These are phyloP conservation scores for Cherax quadricarinatus DNA, from an alignment of 1,140 invertebrate genomes.

Conservation along the genomic window DNA sequence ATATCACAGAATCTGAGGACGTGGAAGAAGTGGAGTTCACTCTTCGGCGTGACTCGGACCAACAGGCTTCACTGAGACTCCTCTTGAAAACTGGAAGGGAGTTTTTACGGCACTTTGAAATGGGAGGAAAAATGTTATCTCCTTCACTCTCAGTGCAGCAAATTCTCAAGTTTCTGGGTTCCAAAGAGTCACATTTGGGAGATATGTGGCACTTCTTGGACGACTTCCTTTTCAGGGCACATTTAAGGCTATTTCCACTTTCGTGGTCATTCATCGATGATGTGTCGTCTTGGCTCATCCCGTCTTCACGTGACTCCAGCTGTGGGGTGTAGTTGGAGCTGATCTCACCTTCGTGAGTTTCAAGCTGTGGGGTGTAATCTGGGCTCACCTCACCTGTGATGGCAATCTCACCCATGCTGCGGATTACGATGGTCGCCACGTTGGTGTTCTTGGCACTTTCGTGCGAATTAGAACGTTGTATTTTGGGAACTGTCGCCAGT, in stretches of 20 bases:
- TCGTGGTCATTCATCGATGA: not conserved
- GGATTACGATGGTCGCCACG: not conserved
- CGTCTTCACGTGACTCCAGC: not conserved
- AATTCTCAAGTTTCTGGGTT: not conserved
- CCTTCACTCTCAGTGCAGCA: not conserved
- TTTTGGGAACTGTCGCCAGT: not conserved
- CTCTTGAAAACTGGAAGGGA: not conserved
- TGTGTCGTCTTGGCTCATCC: not conserved
- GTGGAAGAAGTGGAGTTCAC: not conserved
- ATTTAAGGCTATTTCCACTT: not conserved
- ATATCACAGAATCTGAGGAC: not conserved
- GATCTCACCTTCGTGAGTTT: not conserved
- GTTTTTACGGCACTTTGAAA: not conserved
- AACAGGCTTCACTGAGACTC: not conserved
- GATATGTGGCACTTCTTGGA: not conserved
- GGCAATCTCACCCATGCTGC: constrained; percentile 6
- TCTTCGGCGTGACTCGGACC: not conserved
- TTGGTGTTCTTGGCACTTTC: not conserved
- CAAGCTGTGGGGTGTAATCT: not conserved
- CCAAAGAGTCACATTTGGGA: not conserved
- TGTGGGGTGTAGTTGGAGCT: not conserved
- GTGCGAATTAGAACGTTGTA: not conserved
- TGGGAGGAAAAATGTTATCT: not conserved
- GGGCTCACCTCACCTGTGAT: not conserved
- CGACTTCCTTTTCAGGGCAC: not conserved